These are phyloP conservation scores for Leuciscus idus DNA, from an alignment of 2,113 vertebrate species.

Conservation along the genomic window DNA sequence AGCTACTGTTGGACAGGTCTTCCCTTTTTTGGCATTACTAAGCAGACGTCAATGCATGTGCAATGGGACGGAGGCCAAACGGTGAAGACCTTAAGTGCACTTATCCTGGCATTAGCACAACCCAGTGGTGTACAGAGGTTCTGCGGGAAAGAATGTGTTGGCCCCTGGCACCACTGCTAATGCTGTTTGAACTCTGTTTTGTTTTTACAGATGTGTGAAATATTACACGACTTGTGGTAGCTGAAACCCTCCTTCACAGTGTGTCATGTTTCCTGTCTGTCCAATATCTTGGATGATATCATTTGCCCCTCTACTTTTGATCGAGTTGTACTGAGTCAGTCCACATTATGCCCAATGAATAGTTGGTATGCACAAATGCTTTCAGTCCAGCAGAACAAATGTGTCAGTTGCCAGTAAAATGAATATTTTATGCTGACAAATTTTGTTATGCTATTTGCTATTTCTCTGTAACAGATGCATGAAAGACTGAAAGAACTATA, in stretches of 20 bases:
- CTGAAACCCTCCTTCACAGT: conserved; percentile 18
- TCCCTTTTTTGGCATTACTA: conserved; percentile 46
- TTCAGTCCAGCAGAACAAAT: not conserved
- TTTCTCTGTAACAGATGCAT: not conserved
- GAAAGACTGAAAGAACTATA: not conserved
- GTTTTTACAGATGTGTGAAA: conserved; percentile 79
- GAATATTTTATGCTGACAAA: not conserved
- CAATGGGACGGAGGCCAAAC: conserved; percentile 8
- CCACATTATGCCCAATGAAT: not conserved
- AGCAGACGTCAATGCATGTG: conserved; percentile 33
- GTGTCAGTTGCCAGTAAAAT: not conserved
- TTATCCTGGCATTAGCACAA: conserved; percentile 20
- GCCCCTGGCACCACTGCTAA: conserved; percentile 60
- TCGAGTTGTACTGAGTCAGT: not conserved
- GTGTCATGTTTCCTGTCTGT: conserved; percentile 16
- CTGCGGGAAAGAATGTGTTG: conserved; percentile 64
- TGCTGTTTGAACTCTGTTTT: conserved; percentile 73
- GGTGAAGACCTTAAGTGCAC: conserved; percentile 23
- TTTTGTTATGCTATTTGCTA: not conserved
- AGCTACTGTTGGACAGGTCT: conserved; percentile 39
- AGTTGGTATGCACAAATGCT: not conserved
- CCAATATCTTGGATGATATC: not conserved
- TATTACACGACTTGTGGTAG: conserved; percentile 65
- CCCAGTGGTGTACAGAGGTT: not conserved
- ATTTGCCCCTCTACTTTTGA: not conserved